These are phyloP conservation scores for Eledone cirrhosa DNA, from an alignment of 2,888 invertebrate genomes.

Conservation along the genomic window DNA sequence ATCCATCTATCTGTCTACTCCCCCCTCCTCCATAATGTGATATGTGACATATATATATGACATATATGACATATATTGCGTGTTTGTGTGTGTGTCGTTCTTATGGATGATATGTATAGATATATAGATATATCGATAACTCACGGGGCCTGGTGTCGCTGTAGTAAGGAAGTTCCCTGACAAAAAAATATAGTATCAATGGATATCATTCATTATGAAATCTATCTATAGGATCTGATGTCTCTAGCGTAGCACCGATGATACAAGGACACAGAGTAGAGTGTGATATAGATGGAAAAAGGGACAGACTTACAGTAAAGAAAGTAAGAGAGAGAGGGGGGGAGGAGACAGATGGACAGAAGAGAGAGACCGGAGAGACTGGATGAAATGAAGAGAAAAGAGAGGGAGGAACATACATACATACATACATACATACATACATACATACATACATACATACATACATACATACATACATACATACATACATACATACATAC, in stretches of 20 bases:
- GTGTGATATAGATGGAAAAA: neutral
- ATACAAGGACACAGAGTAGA: neutral
- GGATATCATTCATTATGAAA: neutral
- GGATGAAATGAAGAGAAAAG: neutral
- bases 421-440: too few species aligned
- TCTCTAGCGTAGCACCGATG: neutral
- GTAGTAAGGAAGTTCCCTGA: neutral
- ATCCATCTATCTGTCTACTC: neutral
- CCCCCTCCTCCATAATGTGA: neutral
- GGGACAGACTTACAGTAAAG: neutral
- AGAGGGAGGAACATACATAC: too few species aligned
- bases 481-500: too few species aligned
- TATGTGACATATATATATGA: neutral
- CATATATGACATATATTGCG: neutral
- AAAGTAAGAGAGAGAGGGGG: neutral
- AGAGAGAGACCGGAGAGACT: neutral
- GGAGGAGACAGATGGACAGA: neutral
- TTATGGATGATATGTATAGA: neutral
- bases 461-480: too few species aligned
- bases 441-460: too few species aligned
- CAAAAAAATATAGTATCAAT: neutral
- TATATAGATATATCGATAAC: conserved; percentile 21
- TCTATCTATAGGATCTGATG: neutral
- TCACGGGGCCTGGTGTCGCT: conserved; percentile 17
- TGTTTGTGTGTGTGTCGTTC: neutral